Evolutionary conservation across 2,888 invertebrate species (phyloP).

Genomic region (Nebria brevicollis): DNA sequence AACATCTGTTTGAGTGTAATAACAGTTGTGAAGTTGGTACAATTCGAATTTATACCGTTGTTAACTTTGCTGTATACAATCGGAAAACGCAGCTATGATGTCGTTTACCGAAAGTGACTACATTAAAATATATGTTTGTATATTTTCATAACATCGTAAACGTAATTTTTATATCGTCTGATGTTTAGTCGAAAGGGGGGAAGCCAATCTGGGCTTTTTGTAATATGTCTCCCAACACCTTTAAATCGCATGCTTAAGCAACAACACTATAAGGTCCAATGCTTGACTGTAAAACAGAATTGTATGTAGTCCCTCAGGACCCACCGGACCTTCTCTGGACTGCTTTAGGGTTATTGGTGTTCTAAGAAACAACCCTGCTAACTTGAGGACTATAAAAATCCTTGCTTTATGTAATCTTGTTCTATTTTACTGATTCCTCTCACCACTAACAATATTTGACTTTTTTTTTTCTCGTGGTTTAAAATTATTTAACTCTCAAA

Average conservation of each 20-base stretch:
- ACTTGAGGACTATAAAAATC: conserved; percentile 14
- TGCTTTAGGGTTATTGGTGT: conserved; percentile 20
- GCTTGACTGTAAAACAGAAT: not conserved
- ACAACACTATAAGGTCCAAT: conserved; percentile 16
- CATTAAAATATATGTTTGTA: not conserved
- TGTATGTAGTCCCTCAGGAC: conserved; percentile 3
- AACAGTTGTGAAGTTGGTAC: not conserved
- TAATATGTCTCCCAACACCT: not conserved
- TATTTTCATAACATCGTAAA: not conserved
- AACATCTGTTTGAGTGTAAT: not conserved
- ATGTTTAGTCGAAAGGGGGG: no score
- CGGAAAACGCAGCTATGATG: no score
- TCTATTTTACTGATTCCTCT: not conserved
- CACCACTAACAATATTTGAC: no score
- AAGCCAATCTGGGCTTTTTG: not conserved
- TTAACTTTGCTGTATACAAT: not conserved
- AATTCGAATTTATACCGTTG: not conserved
- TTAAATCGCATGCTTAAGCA: conserved; percentile 6
- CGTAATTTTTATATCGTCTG: not conserved
- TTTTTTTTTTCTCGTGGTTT: no score
- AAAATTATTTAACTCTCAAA: not conserved
- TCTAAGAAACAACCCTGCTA: conserved; percentile 6
- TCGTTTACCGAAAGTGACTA: not conserved
- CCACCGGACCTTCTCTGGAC: not conserved
- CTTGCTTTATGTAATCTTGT: not conserved